Percentiles rank a stretch among this genome's conserved stretches.
Evolutionary conservation across 2,888 invertebrate genomes (phyloP).

Genomic region (Sminthurides aquaticus): DNA sequence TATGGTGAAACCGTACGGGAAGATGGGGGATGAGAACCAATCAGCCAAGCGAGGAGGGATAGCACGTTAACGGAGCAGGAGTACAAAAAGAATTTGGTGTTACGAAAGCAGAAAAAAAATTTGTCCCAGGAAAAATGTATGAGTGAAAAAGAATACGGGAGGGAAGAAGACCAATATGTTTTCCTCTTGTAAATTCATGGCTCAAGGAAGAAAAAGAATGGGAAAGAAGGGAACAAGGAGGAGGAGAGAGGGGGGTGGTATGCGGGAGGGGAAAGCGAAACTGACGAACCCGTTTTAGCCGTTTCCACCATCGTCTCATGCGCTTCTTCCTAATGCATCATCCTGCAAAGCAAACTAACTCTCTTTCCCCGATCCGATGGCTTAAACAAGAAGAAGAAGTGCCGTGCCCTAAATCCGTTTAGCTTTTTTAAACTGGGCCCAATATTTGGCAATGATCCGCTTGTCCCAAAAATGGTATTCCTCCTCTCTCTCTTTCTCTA

Average conservation of each 20-base stretch:
- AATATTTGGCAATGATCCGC: slow-evolving; percentile 25
- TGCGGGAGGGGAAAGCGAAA: not conserved
- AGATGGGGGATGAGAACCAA: not conserved
- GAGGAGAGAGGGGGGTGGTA: not conserved
- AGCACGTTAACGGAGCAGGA: not conserved
- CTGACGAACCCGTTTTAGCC: not conserved
- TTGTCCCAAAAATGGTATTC: slow-evolving; percentile 32
- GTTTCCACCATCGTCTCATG: too few relatives aligned
- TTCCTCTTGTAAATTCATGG: too few relatives aligned
- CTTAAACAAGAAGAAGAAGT: too few relatives aligned
- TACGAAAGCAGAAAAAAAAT: slow-evolving; percentile 7
- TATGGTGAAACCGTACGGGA: too few relatives aligned
- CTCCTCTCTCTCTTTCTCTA: not conserved
- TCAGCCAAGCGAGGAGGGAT: not conserved
- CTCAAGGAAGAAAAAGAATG: too few relatives aligned
- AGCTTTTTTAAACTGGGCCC: slow-evolving; percentile 20
- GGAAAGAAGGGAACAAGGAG: not conserved
- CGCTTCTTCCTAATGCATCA: too few relatives aligned
- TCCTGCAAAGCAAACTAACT: too few relatives aligned
- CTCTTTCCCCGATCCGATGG: too few relatives aligned
- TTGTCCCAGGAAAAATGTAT: slow-evolving; percentile 8
- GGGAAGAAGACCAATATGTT: not conserved
- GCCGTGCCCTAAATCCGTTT: slow-evolving; percentile 21
- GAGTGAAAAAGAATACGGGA: not conserved
- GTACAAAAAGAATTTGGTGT: slow-evolving; percentile 4